Evolutionary conservation across 2,113 vertebrate genomes (phyloP).

Genomic region (Gallinago undulata): DNA sequence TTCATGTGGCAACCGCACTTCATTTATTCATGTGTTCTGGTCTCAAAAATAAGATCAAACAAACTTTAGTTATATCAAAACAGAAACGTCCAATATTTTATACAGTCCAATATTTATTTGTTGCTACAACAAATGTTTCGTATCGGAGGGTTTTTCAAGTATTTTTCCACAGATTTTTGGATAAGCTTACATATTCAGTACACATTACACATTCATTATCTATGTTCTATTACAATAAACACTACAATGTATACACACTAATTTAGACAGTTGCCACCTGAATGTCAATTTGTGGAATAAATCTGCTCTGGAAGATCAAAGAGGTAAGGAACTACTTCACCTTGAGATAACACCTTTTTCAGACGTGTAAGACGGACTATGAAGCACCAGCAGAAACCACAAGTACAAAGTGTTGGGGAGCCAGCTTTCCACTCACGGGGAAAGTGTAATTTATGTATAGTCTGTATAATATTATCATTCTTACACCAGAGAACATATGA

Average conservation of each 20-base stretch:
- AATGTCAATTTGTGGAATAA: background rate
- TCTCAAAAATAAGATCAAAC: background rate
- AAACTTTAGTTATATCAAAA: background rate
- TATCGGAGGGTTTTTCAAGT: background rate
- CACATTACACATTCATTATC: background rate
- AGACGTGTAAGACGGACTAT: background rate
- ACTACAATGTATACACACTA: background rate
- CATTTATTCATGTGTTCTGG: background rate
- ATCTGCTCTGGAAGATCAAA: background rate
- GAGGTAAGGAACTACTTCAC: background rate
- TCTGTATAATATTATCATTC: background rate
- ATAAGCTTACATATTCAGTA: background rate
- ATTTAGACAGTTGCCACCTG: background rate
- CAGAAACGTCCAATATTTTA: background rate
- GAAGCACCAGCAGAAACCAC: background rate
- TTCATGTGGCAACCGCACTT: background rate
- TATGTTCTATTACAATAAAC: background rate
- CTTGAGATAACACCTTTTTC: background rate
- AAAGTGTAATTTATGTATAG: background rate
- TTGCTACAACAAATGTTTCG: background rate
- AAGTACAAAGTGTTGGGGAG: background rate
- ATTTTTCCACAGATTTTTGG: background rate
- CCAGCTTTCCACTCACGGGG: background rate
- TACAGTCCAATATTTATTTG: background rate
- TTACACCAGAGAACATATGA: background rate